Evolutionary conservation across 2,797 vertebrate species (phyloP), one percentile per base, ranked within the genome.

Genomic region (Euphonia xanthogaster): DNA sequence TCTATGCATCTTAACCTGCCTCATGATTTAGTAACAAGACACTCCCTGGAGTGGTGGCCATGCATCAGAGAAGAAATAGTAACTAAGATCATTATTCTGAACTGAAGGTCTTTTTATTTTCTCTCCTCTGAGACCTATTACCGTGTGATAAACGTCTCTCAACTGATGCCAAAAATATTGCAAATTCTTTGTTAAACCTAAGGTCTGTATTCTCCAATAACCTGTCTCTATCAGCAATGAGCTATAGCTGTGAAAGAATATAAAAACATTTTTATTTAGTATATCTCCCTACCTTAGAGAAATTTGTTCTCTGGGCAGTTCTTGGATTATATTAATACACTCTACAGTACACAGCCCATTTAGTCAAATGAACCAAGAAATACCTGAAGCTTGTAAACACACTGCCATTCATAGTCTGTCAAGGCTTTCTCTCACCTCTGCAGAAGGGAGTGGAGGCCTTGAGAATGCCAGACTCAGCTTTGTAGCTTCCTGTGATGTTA

Each of bases 381-480:
- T 16, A 70, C 11, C 33, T 17, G 21, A 79, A 66, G 73, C 18
- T 35, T 37, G 18, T 42, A 48, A 7, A 57, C n/a, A 75, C 15
- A 33, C 35, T 13, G 53, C 50, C 66, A n/a, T 55, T 50, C 83
- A 50, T 8, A 63, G 31, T 25, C 57, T 31, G n/a, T 13, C 16
- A 2, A 66, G 50, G 12, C 10, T 76, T 72, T 55, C 14, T 71
- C 97, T 81, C 94, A 99, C 99, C 98, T 99, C 98, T n/a, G 97
- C 93, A 68, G 98, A 98, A 1, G 98, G 98, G 78, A 96, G 65
- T 0, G 98, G 98, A 6, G 98, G 96, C 74, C 97, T 97, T 39
- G 98, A 98, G 95, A 99, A 99, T 18, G 98, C 98, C 83, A 99
- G 90, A 42, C 98, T 99, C 87, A 99, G 98, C 95, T 99, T 98